Percentiles rank a stretch among this genome's conserved stretches.
These are phyloP conservation scores for Drosophila watanabei DNA, from an alignment of 1,140 invertebrate genomes.

Conservation along the genomic window DNA sequence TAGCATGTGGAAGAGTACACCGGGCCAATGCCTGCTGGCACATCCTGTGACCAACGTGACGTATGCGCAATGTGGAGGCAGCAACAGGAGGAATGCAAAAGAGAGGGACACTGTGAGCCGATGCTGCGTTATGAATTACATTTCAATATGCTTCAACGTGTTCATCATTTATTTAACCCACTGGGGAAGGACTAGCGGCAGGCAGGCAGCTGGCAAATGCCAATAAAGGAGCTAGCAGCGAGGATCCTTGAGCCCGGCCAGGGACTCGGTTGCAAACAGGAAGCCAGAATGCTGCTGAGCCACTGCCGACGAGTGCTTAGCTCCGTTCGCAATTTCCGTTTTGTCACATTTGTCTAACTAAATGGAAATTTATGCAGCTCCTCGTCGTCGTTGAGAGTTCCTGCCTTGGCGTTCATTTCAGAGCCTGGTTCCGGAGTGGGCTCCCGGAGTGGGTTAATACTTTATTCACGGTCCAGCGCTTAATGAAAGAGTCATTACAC, in stretches of 20 bases:
- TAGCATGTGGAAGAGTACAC: constrained; percentile 30
- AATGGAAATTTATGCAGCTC: constrained; percentile 80
- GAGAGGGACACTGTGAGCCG: constrained; percentile 9
- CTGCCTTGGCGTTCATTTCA: neutral
- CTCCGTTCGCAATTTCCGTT: constrained; percentile 80
- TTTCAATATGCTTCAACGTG: constrained; percentile 82
- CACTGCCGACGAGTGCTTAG: constrained; percentile 41
- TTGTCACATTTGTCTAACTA: constrained; percentile 83
- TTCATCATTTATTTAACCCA: constrained; percentile 77
- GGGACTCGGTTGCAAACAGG: constrained; percentile 55
- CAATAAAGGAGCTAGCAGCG: constrained; percentile 47
- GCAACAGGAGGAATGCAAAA: neutral
- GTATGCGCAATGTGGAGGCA: constrained; percentile 37
- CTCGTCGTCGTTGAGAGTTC: constrained; percentile 4
- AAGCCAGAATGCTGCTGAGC: constrained; percentile 65
- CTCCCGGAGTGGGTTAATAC: constrained; percentile 55
- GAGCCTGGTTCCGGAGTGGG: constrained; percentile 14
- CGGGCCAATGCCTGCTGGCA: constrained; percentile 20
- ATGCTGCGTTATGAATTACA: constrained; percentile 77
- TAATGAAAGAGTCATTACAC: constrained; percentile 82
- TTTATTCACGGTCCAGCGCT: constrained; percentile 75
- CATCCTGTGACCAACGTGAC: constrained; percentile 43
- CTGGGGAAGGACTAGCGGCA: constrained; percentile 27
- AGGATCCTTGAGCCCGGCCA: constrained; percentile 44
- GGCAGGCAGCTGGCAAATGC: constrained; percentile 20